phyloP scores from a whole-genome alignment of 2,888 invertebrate genomes.

The Belgica antarctica region DNA sequence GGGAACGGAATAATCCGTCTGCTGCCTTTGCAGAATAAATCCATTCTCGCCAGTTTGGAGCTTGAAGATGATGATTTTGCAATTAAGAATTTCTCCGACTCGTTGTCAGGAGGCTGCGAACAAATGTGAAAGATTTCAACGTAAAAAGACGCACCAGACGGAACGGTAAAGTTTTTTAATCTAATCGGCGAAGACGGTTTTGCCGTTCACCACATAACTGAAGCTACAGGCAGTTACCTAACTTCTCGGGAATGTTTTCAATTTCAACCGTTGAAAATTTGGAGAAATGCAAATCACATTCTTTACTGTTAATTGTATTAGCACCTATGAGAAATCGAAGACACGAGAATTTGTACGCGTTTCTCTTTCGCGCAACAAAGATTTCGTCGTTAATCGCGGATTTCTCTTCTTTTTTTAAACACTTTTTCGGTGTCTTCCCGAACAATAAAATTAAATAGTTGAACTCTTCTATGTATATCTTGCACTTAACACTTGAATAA shows the following conservation, averaged over 20 bases:
- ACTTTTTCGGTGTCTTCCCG: not conserved
- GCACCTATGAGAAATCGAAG: not conserved
- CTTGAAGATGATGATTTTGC: too few relatives aligned
- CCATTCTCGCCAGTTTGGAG: constrained; percentile 10
- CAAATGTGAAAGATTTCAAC: not conserved
- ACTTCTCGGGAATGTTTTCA: too few relatives aligned
- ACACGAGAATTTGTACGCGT: not conserved
- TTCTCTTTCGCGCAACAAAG: not conserved
- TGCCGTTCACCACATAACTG: too few relatives aligned
- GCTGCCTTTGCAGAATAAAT: constrained; percentile 35
- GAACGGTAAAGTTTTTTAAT: too few relatives aligned
- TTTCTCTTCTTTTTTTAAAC: constrained; percentile 9
- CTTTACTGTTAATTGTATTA: not conserved
- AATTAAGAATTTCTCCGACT: constrained; percentile 3
- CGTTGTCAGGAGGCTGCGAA: too few relatives aligned
- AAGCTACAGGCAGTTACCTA: too few relatives aligned
- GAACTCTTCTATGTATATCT: not conserved
- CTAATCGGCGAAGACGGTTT: too few relatives aligned
- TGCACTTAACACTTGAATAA: not conserved
- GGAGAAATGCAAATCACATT: too few relatives aligned
- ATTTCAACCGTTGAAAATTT: too few relatives aligned
- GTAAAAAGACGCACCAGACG: too few relatives aligned
- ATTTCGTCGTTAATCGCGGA: not conserved
- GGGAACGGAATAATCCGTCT: constrained; percentile 17
- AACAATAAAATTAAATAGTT: constrained; percentile 7